These are phyloP conservation scores for Isaurus tuberculatus DNA, from an alignment of 92 coral and sea anemone genomes.

Conservation along the genomic window DNA sequence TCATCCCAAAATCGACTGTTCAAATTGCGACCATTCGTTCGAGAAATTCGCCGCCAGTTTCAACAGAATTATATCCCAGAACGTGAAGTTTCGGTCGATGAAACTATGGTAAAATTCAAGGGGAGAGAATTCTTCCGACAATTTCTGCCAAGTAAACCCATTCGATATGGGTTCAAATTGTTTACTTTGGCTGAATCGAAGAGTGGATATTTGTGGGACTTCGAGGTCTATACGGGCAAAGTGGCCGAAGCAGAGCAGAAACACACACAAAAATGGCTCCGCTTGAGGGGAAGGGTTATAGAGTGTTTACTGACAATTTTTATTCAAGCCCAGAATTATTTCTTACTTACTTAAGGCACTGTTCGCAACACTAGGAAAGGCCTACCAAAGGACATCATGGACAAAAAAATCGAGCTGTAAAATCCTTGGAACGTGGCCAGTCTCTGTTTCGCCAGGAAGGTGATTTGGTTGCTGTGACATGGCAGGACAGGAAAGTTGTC, in stretches of 20 bases:
- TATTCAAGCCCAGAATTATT: conserved; percentile 47
- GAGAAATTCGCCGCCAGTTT: conserved; percentile 49
- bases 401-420: conserved; percentile 36
- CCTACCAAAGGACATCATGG: conserved; percentile 52
- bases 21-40: conserved; percentile 51
- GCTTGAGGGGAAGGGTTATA: conserved; percentile 46
- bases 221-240: not conserved
- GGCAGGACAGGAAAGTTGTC: conserved; percentile 14
- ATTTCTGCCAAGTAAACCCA: conserved; percentile 53
- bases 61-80: conserved; percentile 42
- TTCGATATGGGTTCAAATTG: conserved; percentile 56
- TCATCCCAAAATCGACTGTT: conserved; percentile 45
- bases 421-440: conserved; percentile 32
- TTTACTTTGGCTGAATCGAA: conserved; percentile 50
- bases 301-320: conserved; percentile 54
- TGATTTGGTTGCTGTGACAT: conserved; percentile 34
- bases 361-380: conserved; percentile 2
- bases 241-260: not conserved
- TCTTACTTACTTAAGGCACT: conserved; percentile 51
- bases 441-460: conserved; percentile 48
- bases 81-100: conserved; percentile 9
- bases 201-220: conserved; percentile 49
- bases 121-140: conserved; percentile 27
- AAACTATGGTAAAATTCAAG: conserved; percentile 22
- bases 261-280: conserved; percentile 33